These are phyloP conservation scores for Drosophila suzukii DNA, from an alignment of 1,140 invertebrate species.

Conservation along the genomic window DNA sequence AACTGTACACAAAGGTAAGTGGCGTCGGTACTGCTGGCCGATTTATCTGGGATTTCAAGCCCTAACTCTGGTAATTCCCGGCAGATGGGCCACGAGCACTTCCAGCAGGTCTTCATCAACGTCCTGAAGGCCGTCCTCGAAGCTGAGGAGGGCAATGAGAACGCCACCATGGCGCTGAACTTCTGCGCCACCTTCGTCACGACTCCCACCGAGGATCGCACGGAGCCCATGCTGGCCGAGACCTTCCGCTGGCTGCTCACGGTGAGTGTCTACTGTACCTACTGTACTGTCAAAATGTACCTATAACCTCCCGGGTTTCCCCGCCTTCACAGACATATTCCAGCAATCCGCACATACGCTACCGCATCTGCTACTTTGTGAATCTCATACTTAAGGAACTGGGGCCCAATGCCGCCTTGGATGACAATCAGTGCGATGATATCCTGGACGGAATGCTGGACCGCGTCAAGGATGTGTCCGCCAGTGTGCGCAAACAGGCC, in stretches of 20 bases:
- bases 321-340: slow-evolving; percentile 61
- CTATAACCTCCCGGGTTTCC: not conserved
- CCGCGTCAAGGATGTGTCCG: slow-evolving; percentile 85
- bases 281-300: not conserved
- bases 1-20: slow-evolving; percentile 86
- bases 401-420: slow-evolving; percentile 90
- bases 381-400: slow-evolving; percentile 90
- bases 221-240: slow-evolving; percentile 86
- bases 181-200: slow-evolving; percentile 88
- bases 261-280: slow-evolving; percentile 76
- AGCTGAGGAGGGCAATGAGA: slow-evolving; percentile 87
- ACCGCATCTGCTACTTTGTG: slow-evolving; percentile 90
- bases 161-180: slow-evolving; percentile 87
- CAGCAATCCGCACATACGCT: slow-evolving; percentile 86
- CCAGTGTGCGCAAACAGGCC: slow-evolving; percentile 91
- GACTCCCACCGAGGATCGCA: slow-evolving; percentile 85
- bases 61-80: not conserved
- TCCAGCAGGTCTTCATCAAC: slow-evolving; percentile 86
- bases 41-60: not conserved
- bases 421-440: slow-evolving; percentile 90
- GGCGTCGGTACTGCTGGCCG: not conserved
- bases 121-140: slow-evolving; percentile 86
- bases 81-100: slow-evolving; percentile 85
- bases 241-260: slow-evolving; percentile 85
- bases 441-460: slow-evolving; percentile 90